A percentile compares a stretch with the other conserved stretches of the same genome.
These are phyloP conservation scores for Poecilia velifera DNA, from an alignment of 2,797 vertebrate genomes.

Conservation along the genomic window DNA sequence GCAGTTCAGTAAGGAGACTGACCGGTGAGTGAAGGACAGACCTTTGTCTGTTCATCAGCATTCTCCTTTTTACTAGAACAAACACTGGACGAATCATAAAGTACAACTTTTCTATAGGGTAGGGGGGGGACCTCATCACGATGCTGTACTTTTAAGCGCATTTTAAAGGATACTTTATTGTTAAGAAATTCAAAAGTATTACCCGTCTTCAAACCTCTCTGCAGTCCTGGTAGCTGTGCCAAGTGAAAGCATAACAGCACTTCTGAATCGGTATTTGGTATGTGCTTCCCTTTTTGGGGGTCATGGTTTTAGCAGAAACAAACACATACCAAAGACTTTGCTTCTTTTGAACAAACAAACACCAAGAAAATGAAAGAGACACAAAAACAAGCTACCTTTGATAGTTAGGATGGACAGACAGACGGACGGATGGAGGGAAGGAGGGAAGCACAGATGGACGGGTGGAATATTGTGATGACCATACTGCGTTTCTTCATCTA, in stretches of 20 bases:
- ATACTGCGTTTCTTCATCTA: not conserved
- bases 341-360: not conserved
- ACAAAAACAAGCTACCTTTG: not conserved
- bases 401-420: not conserved
- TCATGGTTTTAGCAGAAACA: not conserved
- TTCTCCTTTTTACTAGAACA: not conserved
- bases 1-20: conserved; percentile 95
- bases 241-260: not conserved
- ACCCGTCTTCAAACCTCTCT: not conserved
- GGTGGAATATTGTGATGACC: not conserved
- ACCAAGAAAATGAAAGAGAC: not conserved
- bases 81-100: not conserved
- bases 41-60: conserved; percentile 6
- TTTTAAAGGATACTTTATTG: not conserved
- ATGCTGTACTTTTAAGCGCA: not conserved
- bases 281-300: not conserved
- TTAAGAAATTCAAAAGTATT: too few species aligned
- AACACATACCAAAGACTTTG: not conserved
- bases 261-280: not conserved
- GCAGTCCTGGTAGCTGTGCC: not conserved
- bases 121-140: not conserved
- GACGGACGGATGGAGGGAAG: not conserved
- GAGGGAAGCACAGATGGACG: not conserved
- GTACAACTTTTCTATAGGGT: not conserved
- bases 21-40: conserved; percentile 83